These are phyloP conservation scores for Epirrhoe alternata DNA, from an alignment of 2,888 invertebrate genomes.

Conservation along the genomic window DNA sequence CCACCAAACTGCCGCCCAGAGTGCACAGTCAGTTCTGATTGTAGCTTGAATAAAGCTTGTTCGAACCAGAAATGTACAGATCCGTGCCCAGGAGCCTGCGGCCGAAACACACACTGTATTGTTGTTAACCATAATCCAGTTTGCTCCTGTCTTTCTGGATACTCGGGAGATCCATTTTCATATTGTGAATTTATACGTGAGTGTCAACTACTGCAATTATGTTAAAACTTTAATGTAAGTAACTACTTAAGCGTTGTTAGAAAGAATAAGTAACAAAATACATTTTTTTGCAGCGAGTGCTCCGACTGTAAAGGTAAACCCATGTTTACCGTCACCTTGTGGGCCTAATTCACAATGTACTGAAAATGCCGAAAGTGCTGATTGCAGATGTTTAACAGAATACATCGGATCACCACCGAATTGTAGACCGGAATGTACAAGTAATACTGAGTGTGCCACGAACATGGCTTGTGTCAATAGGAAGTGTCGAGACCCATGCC, in stretches of 20 bases:
- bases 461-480: constrained; percentile 88
- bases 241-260: not conserved
- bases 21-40: constrained; percentile 91
- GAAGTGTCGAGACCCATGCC: constrained; percentile 90
- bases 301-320: constrained; percentile 72
- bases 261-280: not conserved
- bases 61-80: constrained; percentile 90
- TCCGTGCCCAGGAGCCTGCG: constrained; percentile 91
- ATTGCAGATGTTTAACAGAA: constrained; percentile 87
- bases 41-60: constrained; percentile 88
- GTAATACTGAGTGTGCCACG: constrained; percentile 87
- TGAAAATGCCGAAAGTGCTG: constrained; percentile 84
- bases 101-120: constrained; percentile 84
- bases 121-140: constrained; percentile 89
- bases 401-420: constrained; percentile 87
- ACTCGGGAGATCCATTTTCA: constrained; percentile 90
- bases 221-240: not conserved
- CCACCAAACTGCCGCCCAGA: constrained; percentile 92
- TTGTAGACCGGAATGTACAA: constrained; percentile 88
- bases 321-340: constrained; percentile 88
- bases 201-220: constrained; percentile 45
- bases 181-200: constrained; percentile 84
- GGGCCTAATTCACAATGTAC: constrained; percentile 87
- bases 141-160: constrained; percentile 86
- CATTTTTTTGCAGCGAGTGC: constrained; percentile 56